Evolutionary conservation across 2,113 vertebrate genomes (phyloP).

Genomic region (Odobenus rosmarus): DNA sequence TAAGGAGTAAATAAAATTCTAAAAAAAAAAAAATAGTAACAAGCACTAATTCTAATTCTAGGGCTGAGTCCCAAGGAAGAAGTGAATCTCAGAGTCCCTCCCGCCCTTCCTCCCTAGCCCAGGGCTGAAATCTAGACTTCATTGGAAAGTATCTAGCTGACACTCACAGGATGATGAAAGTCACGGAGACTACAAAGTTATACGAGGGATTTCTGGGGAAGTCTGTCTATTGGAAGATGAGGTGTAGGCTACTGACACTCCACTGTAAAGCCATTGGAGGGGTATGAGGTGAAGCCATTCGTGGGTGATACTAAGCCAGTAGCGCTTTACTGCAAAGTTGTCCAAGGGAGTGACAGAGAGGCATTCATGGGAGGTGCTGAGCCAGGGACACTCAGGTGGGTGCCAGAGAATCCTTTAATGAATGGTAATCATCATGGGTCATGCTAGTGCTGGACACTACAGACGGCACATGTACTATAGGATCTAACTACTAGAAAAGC

Average conservation of each 20-base stretch:
- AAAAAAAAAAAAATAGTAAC: background rate
- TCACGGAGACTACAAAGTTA: background rate
- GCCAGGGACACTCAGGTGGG: background rate
- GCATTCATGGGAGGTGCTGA: background rate
- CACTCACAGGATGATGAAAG: background rate
- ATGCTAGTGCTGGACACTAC: background rate
- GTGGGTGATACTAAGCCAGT: background rate
- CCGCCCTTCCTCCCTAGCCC: background rate
- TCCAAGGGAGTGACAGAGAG: background rate
- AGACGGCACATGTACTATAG: background rate
- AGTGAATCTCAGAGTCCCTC: background rate
- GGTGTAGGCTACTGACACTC: background rate
- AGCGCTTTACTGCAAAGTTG: background rate
- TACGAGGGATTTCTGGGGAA: background rate
- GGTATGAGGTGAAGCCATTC: background rate
- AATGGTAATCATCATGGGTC: background rate
- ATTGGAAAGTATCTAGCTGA: background rate
- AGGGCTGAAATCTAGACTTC: background rate
- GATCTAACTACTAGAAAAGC: background rate
- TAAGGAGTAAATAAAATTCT: background rate
- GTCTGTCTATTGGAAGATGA: background rate
- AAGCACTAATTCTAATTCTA: background rate
- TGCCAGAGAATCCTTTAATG: background rate
- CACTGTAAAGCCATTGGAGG: background rate
- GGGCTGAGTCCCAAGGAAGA: background rate